Base-by-base conservation (phyloP, 2,888 invertebrate species). In the Zygothrica quintamaculata region DNA sequence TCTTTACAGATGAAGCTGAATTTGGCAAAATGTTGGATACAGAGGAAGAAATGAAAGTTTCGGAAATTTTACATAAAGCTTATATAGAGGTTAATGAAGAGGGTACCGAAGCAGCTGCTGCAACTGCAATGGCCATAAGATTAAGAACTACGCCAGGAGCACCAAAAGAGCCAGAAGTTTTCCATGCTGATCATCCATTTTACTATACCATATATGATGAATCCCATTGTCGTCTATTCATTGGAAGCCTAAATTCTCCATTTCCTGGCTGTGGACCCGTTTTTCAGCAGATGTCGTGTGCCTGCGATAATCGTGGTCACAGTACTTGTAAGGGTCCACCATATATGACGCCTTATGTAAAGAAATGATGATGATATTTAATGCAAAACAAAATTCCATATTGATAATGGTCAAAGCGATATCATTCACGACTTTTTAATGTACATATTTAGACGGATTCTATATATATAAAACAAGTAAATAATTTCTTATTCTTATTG, bases 41-140 rank as follows among this genome's bases (percentile, higher is more conserved):
- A 74, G 65, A 0, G 0, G 34, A 0, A 91, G 92, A 64, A 71
- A 77, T 0, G 6, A 90, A 84, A 42, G 94, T 97, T 0, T 94
- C 94, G 31, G 93, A 94, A 81, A 95, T 94, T 0, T 88, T 96
- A 1, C 97, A 97, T 87, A 97, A 97, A 88, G 95, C 96, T 0
- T 96, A 95, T 87, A 95, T 97, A 72, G 95, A 96, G 87, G 95
- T 97, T 0, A 95, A 96, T 88, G 97, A 97, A 88, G 94, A 96
- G 88, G 97, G 97, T 0, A 95, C 95, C 1, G 96, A 96, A 88
- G 96, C 96, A 0, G 95, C 96, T 16, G 96, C 96, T 0, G 95
- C 95, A 31, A 96, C 96, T 37, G 44, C 18, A 18, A 15, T 9
- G 1, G 0, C 6, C 0, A 0, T 61, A 0, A 0, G 0, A 0